Conservation (phyloP, 2,888 invertebrate genomes). For the Apamea monoglypha region DNA sequence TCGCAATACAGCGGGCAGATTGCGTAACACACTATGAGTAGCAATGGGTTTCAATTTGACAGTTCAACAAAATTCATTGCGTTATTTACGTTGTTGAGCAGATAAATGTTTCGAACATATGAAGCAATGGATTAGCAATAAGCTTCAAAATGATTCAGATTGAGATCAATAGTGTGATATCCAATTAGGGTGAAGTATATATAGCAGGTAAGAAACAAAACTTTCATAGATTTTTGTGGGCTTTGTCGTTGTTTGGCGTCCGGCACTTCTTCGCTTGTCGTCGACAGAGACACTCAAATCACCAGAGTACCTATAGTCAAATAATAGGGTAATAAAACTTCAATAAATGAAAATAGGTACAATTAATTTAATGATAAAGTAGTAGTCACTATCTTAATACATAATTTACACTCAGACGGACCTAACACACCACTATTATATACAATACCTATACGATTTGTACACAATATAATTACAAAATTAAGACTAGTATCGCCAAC, state of each 20-base stretch:
- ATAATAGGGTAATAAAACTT: constrained; percentile 70
- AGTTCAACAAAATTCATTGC: no score
- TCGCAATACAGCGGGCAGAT: no score
- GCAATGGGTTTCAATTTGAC: no score
- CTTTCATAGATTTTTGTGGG: background rate
- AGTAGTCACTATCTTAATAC: constrained; percentile 75
- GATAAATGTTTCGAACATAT: no score
- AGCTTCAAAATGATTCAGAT: no score
- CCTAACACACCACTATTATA: constrained; percentile 71
- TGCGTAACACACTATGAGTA: no score
- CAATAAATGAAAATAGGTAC: constrained; percentile 84
- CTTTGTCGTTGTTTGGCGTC: background rate
- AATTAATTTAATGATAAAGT: constrained; percentile 88
- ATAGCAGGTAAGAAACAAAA: background rate
- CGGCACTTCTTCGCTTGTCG: background rate
- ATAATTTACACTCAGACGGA: constrained; percentile 81
- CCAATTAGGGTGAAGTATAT: no score
- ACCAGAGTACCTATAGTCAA: background rate
- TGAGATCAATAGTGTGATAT: no score
- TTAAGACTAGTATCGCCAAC: constrained; percentile 70
- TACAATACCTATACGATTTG: constrained; percentile 74
- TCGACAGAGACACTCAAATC: background rate
- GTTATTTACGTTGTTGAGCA: no score
- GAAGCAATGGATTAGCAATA: no score
- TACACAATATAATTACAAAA: constrained; percentile 73